Base-by-base conservation (phyloP, 2,113 vertebrate genomes). In the Podocnemis expansa region DNA sequence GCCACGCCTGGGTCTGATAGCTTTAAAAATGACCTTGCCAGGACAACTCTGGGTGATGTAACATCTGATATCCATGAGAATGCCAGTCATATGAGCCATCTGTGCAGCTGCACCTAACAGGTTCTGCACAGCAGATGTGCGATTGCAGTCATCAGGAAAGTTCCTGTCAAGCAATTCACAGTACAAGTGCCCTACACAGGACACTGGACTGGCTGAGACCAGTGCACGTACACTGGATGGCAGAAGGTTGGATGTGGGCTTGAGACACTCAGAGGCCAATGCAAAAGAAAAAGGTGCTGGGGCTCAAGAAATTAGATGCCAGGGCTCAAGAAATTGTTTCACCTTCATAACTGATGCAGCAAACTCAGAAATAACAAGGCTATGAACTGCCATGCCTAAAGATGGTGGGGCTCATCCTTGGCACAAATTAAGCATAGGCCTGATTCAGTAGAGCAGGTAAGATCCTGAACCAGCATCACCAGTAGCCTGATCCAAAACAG, bases 171-270 rank as follows among this genome's bases (percentile, higher is more conserved):
- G 1, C 58, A 78, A 51, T 75, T 84, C 1, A 0, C 41, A 80
- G 45, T 41, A 34, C 24, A 27, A 58, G 63, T 31, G 43, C 43
- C 94, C 45, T 52, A 12, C 78, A 0, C 78, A 0, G 0, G 56
- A 55, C 27, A 78, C 9, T 85, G 89, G n/a, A 27, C 43, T 3
- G 1, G 29, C 81, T 82, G 79, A 88, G 51, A 89, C 10, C 4
- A 7, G 51, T 8, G 51, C 9, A 41, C 88, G 1, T 0, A 25
- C 58, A 67, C 0, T 0, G 0, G 2, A 41, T 49, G 80, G 24
- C 25, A 70, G 54, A 81, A 27, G 87, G 38, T 60, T 51, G 75
- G 55, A 4, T 55, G n/a, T 70, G 8, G 51, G 2, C 38, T 38
- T 43, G 22, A 22, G 41, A 21, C 19, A 5, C 63, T 93, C 7